Conservation (phyloP, 2,113 vertebrate species). For the Seriola quinqueradiata region DNA sequence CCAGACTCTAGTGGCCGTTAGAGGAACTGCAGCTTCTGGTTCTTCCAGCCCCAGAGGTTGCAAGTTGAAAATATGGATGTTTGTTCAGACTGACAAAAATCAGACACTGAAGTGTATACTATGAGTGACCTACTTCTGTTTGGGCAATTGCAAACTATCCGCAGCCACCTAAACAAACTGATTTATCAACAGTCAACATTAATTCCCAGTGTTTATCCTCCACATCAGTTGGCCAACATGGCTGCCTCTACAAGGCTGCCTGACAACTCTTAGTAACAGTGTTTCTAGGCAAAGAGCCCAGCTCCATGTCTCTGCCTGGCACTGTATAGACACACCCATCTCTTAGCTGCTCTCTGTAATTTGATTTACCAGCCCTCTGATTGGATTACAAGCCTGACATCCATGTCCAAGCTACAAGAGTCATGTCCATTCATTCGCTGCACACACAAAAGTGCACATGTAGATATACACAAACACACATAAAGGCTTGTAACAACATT, state of each 20-base stretch:
- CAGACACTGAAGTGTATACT: too few species aligned
- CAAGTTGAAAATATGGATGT: too few species aligned
- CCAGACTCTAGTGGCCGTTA: too few species aligned
- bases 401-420: conserved; percentile 67
- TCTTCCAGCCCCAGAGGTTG: too few species aligned
- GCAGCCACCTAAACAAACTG: not conserved
- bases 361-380: conserved; percentile 71
- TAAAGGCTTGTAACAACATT: not conserved
- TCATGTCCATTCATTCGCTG: conserved; percentile 63
- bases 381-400: conserved; percentile 80
- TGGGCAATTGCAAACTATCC: not conserved
- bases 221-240: conserved; percentile 27
- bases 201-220: conserved; percentile 21
- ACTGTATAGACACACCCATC: conserved; percentile 63
- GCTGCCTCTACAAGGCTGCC: conserved; percentile 11
- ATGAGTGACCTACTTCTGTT: too few species aligned
- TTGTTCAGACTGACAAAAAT: too few species aligned
- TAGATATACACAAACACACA: conserved; percentile 1
- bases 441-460: not conserved
- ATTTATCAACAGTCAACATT: conserved; percentile 9
- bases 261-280: conserved; percentile 28
- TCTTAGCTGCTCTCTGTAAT: conserved; percentile 67
- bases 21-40: too few species aligned
- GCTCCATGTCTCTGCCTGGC: conserved; percentile 37
- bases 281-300: conserved; percentile 53